Base-by-base conservation (phyloP, 1,140 invertebrate species). In the Drosophila miranda region DNA sequence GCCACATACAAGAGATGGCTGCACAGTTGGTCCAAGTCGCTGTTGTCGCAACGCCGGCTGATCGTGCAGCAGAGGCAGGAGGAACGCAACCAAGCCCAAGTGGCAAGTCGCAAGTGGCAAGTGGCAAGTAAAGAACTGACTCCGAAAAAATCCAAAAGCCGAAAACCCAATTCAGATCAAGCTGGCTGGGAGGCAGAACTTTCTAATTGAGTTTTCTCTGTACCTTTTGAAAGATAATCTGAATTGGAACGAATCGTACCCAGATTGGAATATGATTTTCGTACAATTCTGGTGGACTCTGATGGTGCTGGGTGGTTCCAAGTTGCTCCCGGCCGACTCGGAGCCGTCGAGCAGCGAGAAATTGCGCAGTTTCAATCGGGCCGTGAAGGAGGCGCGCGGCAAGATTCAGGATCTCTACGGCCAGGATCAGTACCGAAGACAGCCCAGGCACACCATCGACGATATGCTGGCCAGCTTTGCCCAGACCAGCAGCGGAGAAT, bases 201-300 rank as follows among this genome's bases (percentile, higher is more conserved):
- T 53, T 41, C 48, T 44, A 54, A 38, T 42, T 30, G 13, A 64
- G 34, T 41, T 58, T 28, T 61, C 14, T 23, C 13, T 13, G 14
- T 69, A 58, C 70, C 57, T 70, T 59, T 74, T 60, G 26, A 59
- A 52, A 56, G 11, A 48, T 4, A 3, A 3, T 5, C 34, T 9
- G 34, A 16, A 55, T 49, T 63, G 26, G 52, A n/a, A 26, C 3
- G 11, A 38, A 8, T 13, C 43, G 38, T 46, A 6, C 41, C 1
- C 0, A 28, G 14, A 8, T 6, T 2, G 11, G 14, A 68, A 3
- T 2, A 87, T 87, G 82, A 73, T 67, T 21, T 64, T 64, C 34
- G 26, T 64, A 38, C 74, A 69, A 28, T 43, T 82, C 13, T 87
- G 83, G 82, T 87, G 82, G 78, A 68, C 71, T 4, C 19, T 87